Conservation (phyloP, 2,113 vertebrate genomes). For the Danionella cerebrum region DNA sequence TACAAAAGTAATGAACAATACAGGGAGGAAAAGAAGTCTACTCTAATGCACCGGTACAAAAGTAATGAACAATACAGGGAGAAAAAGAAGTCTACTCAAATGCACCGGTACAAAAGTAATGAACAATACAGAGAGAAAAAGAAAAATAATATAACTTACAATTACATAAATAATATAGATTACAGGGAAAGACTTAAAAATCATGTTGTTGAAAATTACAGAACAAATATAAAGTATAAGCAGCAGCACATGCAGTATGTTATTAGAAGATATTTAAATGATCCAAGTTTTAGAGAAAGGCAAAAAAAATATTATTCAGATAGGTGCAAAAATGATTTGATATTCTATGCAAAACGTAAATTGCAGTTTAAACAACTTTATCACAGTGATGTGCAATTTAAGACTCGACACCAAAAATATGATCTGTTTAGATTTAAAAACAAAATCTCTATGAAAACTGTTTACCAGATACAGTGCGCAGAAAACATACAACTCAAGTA, state of each 20-base stretch:
- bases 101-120: neutral
- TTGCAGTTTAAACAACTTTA: neutral
- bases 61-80: no score
- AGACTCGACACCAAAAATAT: neutral
- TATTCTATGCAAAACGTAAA: neutral
- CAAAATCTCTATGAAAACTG: neutral
- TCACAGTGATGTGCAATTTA: neutral
- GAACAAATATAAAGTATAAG: neutral
- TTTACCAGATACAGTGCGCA: constrained; percentile 5
- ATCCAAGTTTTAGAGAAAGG: neutral
- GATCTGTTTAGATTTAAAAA: neutral
- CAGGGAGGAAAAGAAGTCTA: no score
- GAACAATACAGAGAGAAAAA: neutral
- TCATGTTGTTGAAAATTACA: no score
- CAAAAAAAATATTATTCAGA: neutral
- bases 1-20: neutral
- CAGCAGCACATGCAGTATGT: neutral
- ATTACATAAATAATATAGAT: no score
- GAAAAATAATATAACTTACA: neutral
- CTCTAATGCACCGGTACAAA: no score
- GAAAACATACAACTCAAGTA: constrained; percentile 12
- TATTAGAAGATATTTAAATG: neutral
- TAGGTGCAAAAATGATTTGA: neutral
- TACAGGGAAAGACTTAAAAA: no score
- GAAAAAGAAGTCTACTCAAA: neutral